phyloP scores from a whole-genome alignment of 2,113 vertebrate species.

The Cyphomyrus discorhynchus region DNA sequence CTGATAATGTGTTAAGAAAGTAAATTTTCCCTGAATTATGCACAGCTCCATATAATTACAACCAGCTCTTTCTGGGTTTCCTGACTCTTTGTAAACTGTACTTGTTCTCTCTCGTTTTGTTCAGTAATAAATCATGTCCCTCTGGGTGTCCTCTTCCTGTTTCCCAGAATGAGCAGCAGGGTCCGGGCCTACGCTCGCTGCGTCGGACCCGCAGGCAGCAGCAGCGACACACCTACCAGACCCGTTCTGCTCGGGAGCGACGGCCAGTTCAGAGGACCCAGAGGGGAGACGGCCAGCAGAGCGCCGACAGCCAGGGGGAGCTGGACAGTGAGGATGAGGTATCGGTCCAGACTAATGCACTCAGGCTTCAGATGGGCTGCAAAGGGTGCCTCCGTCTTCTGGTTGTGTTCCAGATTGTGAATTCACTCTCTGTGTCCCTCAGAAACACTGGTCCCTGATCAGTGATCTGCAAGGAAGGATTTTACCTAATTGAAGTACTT shows the following conservation, averaged over 20 bases:
- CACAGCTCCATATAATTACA: background rate
- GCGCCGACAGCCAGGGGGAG: slow-evolving; percentile 56
- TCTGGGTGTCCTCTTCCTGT: background rate
- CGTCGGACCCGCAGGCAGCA: slow-evolving; percentile 77
- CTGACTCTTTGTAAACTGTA: background rate
- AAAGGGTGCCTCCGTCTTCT: background rate
- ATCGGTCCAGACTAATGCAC: background rate
- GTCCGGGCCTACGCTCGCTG: slow-evolving; percentile 63
- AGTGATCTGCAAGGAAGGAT: slow-evolving; percentile 1
- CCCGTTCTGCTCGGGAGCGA: slow-evolving; percentile 80
- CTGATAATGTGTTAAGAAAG: background rate
- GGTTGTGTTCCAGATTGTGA: slow-evolving; percentile 4
- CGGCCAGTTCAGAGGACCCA: slow-evolving; percentile 54
- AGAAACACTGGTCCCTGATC: slow-evolving; percentile 7
- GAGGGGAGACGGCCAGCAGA: slow-evolving; percentile 43
- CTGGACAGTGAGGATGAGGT: slow-evolving; percentile 81
- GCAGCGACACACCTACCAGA: slow-evolving; percentile 83
- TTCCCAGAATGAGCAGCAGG: slow-evolving; percentile 63
- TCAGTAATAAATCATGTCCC: background rate
- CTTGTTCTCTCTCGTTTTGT: background rate
- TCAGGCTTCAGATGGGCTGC: background rate
- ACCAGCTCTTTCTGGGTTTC: background rate
- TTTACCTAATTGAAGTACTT: slow-evolving; percentile 19
- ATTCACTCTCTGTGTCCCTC: slow-evolving; percentile 1
- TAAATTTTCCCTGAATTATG: background rate